These are phyloP conservation scores for Urophycis tenuis DNA, from an alignment of 2,797 vertebrate species.

Conservation along the genomic window DNA sequence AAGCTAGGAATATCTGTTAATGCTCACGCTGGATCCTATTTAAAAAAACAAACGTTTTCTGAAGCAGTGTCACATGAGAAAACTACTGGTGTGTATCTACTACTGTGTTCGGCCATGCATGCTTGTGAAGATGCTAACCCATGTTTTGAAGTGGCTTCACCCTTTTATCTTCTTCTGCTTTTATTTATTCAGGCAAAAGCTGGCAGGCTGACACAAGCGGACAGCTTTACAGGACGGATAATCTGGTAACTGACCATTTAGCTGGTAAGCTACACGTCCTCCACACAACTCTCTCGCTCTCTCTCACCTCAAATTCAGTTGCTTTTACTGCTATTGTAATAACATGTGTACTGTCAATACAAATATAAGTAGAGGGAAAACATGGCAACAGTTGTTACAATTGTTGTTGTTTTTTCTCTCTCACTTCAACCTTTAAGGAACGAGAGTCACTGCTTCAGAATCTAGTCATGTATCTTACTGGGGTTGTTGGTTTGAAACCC, in stretches of 20 bases:
- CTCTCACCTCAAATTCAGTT: neutral
- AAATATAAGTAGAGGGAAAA: neutral
- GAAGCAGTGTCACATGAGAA: neutral
- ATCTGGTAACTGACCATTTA: conserved; percentile 99
- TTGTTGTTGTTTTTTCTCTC: neutral
- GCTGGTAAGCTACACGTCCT: conserved; percentile 81
- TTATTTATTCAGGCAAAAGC: conserved; percentile 79
- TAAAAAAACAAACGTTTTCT: neutral
- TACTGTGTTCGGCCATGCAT: neutral
- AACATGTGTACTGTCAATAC: neutral
- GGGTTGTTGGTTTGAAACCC: neutral
- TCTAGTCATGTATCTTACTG: neutral
- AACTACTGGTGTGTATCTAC: neutral
- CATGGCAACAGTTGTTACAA: neutral
- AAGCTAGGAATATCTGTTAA: neutral
- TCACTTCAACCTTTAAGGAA: neutral
- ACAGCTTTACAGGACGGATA: conserved; percentile 98
- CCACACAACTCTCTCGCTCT: neutral
- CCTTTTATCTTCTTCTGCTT: conserved; percentile 5
- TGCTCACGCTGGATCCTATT: neutral
- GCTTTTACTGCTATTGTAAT: neutral
- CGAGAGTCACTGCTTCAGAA: neutral
- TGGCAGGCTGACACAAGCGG: conserved; percentile 97
- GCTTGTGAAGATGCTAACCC: neutral
- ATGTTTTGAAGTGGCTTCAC: neutral